Base-by-base conservation (phyloP, 2,797 vertebrate genomes). In the Gymnothorax javanicus region DNA sequence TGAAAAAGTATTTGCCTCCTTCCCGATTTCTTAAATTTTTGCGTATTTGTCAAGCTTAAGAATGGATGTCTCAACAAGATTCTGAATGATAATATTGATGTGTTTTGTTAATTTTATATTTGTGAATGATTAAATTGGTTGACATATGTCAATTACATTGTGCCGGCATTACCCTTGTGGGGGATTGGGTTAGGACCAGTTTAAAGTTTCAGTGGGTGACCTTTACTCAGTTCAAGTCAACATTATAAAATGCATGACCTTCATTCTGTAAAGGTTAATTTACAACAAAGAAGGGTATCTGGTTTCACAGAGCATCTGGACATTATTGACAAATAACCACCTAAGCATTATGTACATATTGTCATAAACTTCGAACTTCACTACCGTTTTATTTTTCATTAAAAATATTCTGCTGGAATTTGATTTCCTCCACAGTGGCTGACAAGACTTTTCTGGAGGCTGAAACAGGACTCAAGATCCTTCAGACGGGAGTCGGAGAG, bases 401-500 rank as follows among this genome's bases (percentile, higher is more conserved):
- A 7, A 12, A 67, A 67, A 67, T 25, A 25, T 83, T 83, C 23
- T 58, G 71, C 25, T 33, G 60, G 67, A 25, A 60, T 43, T 86
- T 13, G 71, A 33, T 0, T 64, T 87, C 89, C 86, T 27, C 87
- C 86, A 82, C 94, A 98, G 97, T 95, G 84, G 94, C 94, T 89
- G 95, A 96, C 92, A 98, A 98, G 91, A 94, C 94, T 83, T 92
- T 97, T 90, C 93, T 98, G 94, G 96, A 98, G 90, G 91, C 96
- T 0, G 95, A 97, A 91, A 96, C 96, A 7, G 96, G 96, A 33
- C 93, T 98, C 89, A 97, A 96, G 92, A 96, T 99, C 27, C 93
- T 98, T 84, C 98, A 98, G 93, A 95, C 96, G 0, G 96, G 96
- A 13, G 95, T 96, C 5, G 97, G 97, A 89, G 96, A 98, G 98